Base-by-base conservation (phyloP, 2,797 vertebrate genomes). In the Lepidocolaptes lacrymiger region DNA sequence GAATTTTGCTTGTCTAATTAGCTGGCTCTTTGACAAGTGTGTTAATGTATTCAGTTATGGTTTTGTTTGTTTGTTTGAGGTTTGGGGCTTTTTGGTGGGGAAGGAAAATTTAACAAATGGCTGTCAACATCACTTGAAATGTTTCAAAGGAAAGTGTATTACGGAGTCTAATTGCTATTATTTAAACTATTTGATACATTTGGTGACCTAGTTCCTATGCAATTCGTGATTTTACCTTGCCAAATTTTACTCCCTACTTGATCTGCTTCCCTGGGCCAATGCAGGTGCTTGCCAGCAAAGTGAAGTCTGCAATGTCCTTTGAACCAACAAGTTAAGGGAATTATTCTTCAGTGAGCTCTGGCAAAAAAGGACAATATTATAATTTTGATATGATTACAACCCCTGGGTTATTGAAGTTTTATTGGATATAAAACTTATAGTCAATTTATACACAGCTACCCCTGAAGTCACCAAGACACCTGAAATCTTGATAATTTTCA, bases 211-310 rank as follows among this genome's bases (percentile, higher is more conserved):
- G 41, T 81, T 78, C 30, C 26, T 28, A 10, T 66, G 44, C 86
- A 94, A 96, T 94, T 55, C n/a, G 36, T 41, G 41, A 9, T 73
- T 86, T 92, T 87, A 81, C 52, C 13, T 84, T 77, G 49, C 59
- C 58, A 84, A 21, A 76, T 76, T 49, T 82, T 78, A 68, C 64
- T 77, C 44, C 58, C 71, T 68, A 17, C 19, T 89, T 87, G 36
- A 21, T 91, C 56, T 76, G n/a, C 49, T 83, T 73, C 21, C 6
- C 30, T 43, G 18, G 48, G 28, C 49, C n/a, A 73, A 5, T 14
- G 61, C 41, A 68, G 44, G 68, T 59, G 36, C 56, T 88, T 95
- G 67, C 72, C 74, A 82, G 8, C 6, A n/a, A 89, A 69, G 49
- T 91, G 18, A 85, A 58, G 77, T 41, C 52, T 83, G 10, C 58